Conservation (phyloP, 23 tunicate species). For the Oikopleura dioica region DNA sequence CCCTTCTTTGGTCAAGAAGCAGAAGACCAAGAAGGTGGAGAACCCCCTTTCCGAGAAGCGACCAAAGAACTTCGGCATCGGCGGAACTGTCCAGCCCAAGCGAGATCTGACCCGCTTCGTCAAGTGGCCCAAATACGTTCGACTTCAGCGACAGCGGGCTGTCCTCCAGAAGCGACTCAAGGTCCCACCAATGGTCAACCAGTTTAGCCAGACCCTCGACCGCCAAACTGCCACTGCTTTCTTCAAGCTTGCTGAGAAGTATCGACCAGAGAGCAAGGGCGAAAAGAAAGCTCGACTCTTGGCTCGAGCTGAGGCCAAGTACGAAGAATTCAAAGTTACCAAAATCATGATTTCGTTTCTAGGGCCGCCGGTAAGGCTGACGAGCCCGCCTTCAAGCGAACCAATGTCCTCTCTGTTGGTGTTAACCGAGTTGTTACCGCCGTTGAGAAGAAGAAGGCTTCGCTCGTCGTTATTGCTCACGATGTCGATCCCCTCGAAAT, state of each 20-base stretch:
- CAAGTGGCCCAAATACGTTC: conserved; percentile 84
- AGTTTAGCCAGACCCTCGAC: conserved; percentile 32
- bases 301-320: conserved; percentile 83
- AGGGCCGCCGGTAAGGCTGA: conserved; percentile 86
- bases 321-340: not conserved
- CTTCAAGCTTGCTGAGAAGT: conserved; percentile 75
- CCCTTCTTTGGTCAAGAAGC: conserved; percentile 30
- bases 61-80: conserved; percentile 75
- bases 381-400: conserved; percentile 44
- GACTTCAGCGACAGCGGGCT: conserved; percentile 72
- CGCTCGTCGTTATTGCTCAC: conserved; percentile 82
- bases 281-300: conserved; percentile 42
- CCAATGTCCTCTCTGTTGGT: conserved; percentile 39
- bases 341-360: too few relatives aligned
- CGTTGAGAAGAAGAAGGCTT: conserved; percentile 80
- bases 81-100: conserved; percentile 77
- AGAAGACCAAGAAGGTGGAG: conserved; percentile 13
- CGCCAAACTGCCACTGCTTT: conserved; percentile 32
- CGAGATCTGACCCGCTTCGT: conserved; percentile 84
- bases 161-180: conserved; percentile 65
- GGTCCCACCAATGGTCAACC: conserved; percentile 93
- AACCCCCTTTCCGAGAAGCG: conserved; percentile 74
- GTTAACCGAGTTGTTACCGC: conserved; percentile 53
- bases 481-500: conserved; percentile 97
- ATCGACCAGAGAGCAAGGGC: conserved; percentile 55